These are phyloP conservation scores for Drosophila eugracilis DNA, from an alignment of 1,140 invertebrate species.

Conservation along the genomic window DNA sequence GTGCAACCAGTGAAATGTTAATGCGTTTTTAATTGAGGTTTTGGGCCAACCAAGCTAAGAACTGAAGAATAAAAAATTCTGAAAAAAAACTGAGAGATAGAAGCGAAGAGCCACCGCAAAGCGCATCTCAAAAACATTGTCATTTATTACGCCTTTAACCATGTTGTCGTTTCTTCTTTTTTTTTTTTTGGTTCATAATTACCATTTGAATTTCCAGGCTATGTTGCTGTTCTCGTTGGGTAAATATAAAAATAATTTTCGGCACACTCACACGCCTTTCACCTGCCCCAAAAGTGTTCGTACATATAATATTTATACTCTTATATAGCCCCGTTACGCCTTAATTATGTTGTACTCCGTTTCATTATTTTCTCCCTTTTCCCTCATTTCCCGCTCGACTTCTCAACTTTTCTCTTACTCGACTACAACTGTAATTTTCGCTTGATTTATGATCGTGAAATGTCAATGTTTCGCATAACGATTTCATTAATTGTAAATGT, in stretches of 20 bases:
- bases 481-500: constrained; percentile 78
- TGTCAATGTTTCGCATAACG: constrained; percentile 82
- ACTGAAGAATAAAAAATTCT: constrained; percentile 22
- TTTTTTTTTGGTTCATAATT: no score
- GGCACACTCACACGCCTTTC: constrained; percentile 78
- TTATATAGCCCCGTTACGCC: constrained; percentile 61
- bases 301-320: no score
- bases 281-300: constrained; percentile 65
- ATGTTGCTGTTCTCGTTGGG: constrained; percentile 39
- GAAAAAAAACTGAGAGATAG: constrained; percentile 17
- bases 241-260: constrained; percentile 60
- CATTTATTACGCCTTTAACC: constrained; percentile 79
- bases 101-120: constrained; percentile 47
- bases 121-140: constrained; percentile 69
- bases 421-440: constrained; percentile 65
- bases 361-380: constrained; percentile 65
- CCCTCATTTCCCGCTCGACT: constrained; percentile 30
- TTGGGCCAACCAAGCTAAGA: constrained; percentile 69
- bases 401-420: constrained; percentile 23
- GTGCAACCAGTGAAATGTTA: constrained; percentile 81
- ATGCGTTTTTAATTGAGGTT: constrained; percentile 85
- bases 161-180: no score
- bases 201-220: constrained; percentile 79
- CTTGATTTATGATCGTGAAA: constrained; percentile 81
- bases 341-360: constrained; percentile 78